Conservation (phyloP, 2,888 invertebrate genomes). For the Kuschelorhynchus macadamiae region DNA sequence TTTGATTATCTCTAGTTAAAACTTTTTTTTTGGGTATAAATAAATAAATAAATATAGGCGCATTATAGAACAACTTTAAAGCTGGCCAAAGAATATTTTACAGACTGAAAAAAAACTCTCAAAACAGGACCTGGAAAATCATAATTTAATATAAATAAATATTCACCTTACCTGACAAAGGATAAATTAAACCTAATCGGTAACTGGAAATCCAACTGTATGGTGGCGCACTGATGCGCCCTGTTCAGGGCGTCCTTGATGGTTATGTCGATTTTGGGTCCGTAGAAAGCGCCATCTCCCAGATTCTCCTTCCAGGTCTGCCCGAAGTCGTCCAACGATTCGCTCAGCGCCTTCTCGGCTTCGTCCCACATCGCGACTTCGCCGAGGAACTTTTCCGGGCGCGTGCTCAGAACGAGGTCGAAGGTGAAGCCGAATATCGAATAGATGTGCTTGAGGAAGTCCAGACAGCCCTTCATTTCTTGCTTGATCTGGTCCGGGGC, state of each 20-base stretch:
- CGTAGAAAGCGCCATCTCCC: conserved; percentile 98
- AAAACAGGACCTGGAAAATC: no score
- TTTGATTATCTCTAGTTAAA: no score
- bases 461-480: conserved; percentile 87
- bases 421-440: conserved; percentile 95
- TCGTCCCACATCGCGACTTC: conserved; percentile 91
- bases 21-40: no score
- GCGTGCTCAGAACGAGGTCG: conserved; percentile 90
- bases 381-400: conserved; percentile 95
- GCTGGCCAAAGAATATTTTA: no score
- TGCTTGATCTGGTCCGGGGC: conserved; percentile 86
- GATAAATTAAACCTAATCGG: conserved; percentile 88
- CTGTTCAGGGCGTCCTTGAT: conserved; percentile 93
- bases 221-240: conserved; percentile 95
- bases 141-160: no score
- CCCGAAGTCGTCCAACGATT: conserved; percentile 89
- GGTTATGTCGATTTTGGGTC: conserved; percentile 99
- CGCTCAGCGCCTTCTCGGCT: conserved; percentile 89
- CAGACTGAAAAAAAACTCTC: no score
- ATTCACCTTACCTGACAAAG: conserved; percentile 77
- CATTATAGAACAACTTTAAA: no score
- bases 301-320: conserved; percentile 89
- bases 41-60: no score
- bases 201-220: conserved; percentile 98
- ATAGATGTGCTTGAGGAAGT: conserved; percentile 91